Conservation (phyloP, 2,888 invertebrate species). For the Aspidiotus rigidus region DNA sequence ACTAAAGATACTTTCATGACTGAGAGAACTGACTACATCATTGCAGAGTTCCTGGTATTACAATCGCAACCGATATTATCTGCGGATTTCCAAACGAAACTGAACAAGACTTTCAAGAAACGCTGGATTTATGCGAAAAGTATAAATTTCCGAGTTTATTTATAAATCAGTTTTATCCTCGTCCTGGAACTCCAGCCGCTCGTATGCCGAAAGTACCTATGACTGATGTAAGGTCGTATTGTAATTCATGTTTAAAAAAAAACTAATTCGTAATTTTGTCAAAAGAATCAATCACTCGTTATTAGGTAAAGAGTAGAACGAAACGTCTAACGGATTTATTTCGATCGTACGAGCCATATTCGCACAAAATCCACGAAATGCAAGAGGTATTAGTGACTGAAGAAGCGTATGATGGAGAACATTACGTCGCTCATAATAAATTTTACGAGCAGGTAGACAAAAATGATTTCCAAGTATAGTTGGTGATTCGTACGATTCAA, state of each 20-base stretch:
- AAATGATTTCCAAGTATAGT: background rate
- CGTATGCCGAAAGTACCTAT: conserved; percentile 74
- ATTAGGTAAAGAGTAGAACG: conserved; percentile 75
- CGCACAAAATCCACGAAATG: conserved; percentile 54
- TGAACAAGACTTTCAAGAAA: conserved; percentile 76
- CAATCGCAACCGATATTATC: conserved; percentile 95
- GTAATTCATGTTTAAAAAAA: background rate
- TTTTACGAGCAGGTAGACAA: conserved; percentile 71
- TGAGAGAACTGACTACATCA: background rate
- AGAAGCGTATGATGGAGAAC: conserved; percentile 76
- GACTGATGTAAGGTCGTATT: conserved; percentile 53
- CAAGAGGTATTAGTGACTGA: conserved; percentile 86
- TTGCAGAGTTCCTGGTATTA: conserved; percentile 72
- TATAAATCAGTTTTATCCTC: conserved; percentile 95
- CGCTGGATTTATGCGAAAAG: conserved; percentile 68
- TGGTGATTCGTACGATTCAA: background rate
- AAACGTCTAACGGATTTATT: conserved; percentile 80
- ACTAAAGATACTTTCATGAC: background rate
- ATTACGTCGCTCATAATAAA: conserved; percentile 91
- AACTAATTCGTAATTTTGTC: too few species aligned
- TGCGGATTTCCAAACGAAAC: conserved; percentile 98
- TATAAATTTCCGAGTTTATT: conserved; percentile 89
- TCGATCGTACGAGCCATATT: conserved; percentile 78
- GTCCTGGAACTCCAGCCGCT: conserved; percentile 94
- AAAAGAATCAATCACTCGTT: background rate